Evolutionary conservation across 2,113 vertebrate species (phyloP).

Genomic region (Istiophorus platypterus): DNA sequence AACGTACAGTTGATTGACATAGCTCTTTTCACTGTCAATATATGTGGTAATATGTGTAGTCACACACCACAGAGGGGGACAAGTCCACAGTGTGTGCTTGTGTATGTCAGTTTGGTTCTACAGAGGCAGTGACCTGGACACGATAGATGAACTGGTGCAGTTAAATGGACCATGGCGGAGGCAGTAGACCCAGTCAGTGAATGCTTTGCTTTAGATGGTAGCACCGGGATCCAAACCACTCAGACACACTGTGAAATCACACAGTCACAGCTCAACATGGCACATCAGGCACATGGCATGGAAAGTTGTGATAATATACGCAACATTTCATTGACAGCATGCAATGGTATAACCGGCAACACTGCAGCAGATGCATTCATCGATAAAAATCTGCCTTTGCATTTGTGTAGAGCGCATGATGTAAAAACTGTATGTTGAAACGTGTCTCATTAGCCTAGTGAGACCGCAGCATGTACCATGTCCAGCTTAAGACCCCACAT

Average conservation of each 20-base stretch:
- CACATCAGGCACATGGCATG: slow-evolving; percentile 13
- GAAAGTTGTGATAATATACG: not conserved
- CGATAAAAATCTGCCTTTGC: not conserved
- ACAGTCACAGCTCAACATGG: slow-evolving; percentile 33
- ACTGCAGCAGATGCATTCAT: not conserved
- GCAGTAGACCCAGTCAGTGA: slow-evolving; percentile 38
- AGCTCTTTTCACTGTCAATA: not conserved
- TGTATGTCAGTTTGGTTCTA: slow-evolving; percentile 13
- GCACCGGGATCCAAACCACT: slow-evolving; percentile 3
- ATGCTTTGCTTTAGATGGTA: slow-evolving; percentile 39
- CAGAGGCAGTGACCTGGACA: slow-evolving; percentile 48
- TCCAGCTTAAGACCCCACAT: not conserved
- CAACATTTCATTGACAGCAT: not conserved
- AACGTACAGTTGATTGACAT: not conserved
- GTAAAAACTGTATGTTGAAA: not conserved
- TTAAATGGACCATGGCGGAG: slow-evolving; percentile 58
- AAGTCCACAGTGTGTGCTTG: not conserved
- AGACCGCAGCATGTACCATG: not conserved
- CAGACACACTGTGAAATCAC: slow-evolving; percentile 31
- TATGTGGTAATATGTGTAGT: slow-evolving; percentile 2
- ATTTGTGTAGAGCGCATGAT: not conserved
- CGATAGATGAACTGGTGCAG: slow-evolving; percentile 20
- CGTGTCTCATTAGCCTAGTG: not conserved
- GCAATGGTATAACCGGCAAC: not conserved
- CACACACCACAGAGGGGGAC: slow-evolving; percentile 5